Percentiles rank a stretch among this genome's conserved stretches.
These are phyloP conservation scores for Gopherus evgoodei DNA, from an alignment of 2,113 vertebrate species.

Conservation along the genomic window DNA sequence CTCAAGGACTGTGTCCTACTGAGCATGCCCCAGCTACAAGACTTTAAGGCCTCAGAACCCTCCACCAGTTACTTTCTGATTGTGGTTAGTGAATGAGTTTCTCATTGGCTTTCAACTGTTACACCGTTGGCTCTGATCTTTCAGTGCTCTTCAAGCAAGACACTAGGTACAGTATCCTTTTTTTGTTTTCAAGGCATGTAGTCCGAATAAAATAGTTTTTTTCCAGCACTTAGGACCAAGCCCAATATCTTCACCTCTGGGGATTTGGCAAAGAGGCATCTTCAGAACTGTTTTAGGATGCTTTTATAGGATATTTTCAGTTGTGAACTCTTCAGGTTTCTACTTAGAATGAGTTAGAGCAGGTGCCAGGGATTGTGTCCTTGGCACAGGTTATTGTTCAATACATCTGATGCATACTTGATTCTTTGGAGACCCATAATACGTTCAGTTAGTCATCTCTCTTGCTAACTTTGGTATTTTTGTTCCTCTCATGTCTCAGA, in stretches of 20 bases:
- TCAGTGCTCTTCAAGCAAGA: neutral
- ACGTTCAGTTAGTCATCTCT: neutral
- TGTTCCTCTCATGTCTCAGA: neutral
- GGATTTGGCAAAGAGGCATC: neutral
- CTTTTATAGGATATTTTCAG: neutral
- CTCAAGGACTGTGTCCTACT: accelerated
- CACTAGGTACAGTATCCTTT: neutral
- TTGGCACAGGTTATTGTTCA: neutral
- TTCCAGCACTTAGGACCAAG: neutral
- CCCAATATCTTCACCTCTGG: neutral
- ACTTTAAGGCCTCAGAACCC: neutral
- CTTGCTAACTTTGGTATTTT: neutral
- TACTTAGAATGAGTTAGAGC: neutral
- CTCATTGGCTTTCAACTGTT: neutral
- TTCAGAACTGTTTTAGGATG: slow-evolving; percentile 55
- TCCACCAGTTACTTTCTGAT: neutral
- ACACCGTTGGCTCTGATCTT: neutral
- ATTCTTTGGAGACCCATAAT: neutral
- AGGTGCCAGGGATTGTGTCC: neutral
- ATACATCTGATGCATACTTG: neutral
- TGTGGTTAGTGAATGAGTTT: neutral
- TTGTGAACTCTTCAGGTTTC: neutral
- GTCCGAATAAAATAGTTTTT: slow-evolving; percentile 17
- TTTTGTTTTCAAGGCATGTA: neutral
- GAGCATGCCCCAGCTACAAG: neutral